Conservation (phyloP, 2,888 invertebrate species). For the Vanessa cardui region DNA sequence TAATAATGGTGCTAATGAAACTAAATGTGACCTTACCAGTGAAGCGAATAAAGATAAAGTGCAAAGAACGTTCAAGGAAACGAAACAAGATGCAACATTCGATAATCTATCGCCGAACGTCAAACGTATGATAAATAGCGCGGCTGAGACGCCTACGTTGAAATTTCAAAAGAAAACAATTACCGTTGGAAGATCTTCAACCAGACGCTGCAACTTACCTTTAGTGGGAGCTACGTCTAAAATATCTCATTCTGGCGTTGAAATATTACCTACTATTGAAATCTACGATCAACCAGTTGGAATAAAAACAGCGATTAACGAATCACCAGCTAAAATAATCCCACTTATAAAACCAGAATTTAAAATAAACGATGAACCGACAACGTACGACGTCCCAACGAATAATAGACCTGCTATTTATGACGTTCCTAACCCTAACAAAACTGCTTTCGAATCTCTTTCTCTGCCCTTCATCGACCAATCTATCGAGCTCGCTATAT, state of each 20-base stretch:
- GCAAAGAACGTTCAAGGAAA: slow-evolving; percentile 67
- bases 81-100: slow-evolving; percentile 65
- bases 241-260: slow-evolving; percentile 77
- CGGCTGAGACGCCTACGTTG: slow-evolving; percentile 69
- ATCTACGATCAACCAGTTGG: slow-evolving; percentile 72
- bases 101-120: slow-evolving; percentile 84
- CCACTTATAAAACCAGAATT: slow-evolving; percentile 62
- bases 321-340: slow-evolving; percentile 49
- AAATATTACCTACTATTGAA: slow-evolving; percentile 73
- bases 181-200: slow-evolving; percentile 62
- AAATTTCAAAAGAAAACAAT: slow-evolving; percentile 72
- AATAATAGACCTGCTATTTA: slow-evolving; percentile 75
- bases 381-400: slow-evolving; percentile 74
- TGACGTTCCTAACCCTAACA: slow-evolving; percentile 70
- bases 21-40: slow-evolving; percentile 62
- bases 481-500: slow-evolving; percentile 76
- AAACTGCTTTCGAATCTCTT: slow-evolving; percentile 74
- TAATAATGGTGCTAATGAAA: slow-evolving; percentile 59
- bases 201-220: slow-evolving; percentile 74
- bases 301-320: slow-evolving; percentile 56
- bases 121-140: slow-evolving; percentile 84
- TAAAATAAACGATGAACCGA: slow-evolving; percentile 63
- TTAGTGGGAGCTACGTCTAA: slow-evolving; percentile 79
- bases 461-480: slow-evolving; percentile 77
- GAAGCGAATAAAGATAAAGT: slow-evolving; percentile 54